These are phyloP conservation scores for Dolichopus griseipennis DNA, from an alignment of 2,888 invertebrate species.

Conservation along the genomic window DNA sequence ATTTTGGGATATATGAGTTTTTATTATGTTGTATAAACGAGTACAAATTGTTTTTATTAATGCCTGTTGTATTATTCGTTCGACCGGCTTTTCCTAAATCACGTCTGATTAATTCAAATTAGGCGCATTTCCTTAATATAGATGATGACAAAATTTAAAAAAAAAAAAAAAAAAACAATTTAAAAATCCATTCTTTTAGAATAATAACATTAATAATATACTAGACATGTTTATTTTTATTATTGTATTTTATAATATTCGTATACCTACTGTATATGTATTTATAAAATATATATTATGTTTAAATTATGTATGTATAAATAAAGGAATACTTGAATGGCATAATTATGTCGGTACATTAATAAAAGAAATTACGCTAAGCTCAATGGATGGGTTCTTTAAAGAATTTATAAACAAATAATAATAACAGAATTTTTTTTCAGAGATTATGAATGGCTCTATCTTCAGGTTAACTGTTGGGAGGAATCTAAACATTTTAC, in stretches of 20 bases:
- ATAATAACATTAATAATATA: too few relatives aligned
- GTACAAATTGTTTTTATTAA: too few relatives aligned
- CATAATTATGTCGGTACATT: background rate
- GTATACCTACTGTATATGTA: background rate
- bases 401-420: background rate
- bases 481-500: too few relatives aligned
- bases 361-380: background rate
- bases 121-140: slow-evolving; percentile 6
- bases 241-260: too few relatives aligned
- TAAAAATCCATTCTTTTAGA: background rate
- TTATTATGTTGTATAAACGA: too few relatives aligned
- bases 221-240: too few relatives aligned
- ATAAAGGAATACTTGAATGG: background rate
- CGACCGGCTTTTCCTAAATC: slow-evolving; percentile 2
- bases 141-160: background rate
- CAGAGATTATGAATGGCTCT: too few relatives aligned
- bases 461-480: too few relatives aligned
- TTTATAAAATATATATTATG: too few relatives aligned
- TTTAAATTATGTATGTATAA: too few relatives aligned
- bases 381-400: background rate
- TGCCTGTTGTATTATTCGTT: too few relatives aligned
- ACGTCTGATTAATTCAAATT: slow-evolving; percentile 3
- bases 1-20: background rate
- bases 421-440: background rate
- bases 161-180: background rate